Percentiles rank a stretch among this genome's conserved stretches.
Conservation (phyloP, 2,888 invertebrate species). For the Alcis repandata region DNA sequence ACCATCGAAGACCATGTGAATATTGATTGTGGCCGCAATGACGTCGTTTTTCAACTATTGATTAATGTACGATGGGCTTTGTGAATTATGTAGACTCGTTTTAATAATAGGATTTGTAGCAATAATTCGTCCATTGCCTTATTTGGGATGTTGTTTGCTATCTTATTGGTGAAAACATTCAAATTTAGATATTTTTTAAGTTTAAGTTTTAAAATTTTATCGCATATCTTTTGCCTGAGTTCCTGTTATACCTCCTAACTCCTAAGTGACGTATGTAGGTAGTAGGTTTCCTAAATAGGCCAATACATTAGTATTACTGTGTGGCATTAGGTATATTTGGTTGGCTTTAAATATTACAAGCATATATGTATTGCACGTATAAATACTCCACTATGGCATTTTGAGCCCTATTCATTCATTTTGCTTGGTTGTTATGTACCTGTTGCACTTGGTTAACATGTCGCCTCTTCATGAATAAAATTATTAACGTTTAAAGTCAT, state of each 20-base stretch:
- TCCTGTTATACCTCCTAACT: too few species aligned
- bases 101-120: constrained; percentile 18
- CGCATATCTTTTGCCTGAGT: too few species aligned
- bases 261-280: too few species aligned
- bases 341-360: too few species aligned
- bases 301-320: too few species aligned
- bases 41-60: constrained; percentile 27
- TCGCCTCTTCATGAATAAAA: not conserved
- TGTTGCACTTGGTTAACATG: not conserved
- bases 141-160: not conserved
- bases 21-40: constrained; percentile 39
- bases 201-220: too few species aligned
- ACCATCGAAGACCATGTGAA: constrained; percentile 22
- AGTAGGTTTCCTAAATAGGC: too few species aligned
- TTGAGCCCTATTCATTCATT: not conserved
- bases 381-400: not conserved
- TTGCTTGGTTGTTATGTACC: too few species aligned
- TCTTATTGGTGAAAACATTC: not conserved
- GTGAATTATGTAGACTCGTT: constrained; percentile 10
- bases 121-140: constrained; percentile 9
- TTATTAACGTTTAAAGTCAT: not conserved
- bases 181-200: too few species aligned
- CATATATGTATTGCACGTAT: too few species aligned
- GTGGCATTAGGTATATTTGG: too few species aligned
- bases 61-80: constrained; percentile 28